Conservation (phyloP, 2,888 invertebrate genomes). For the Caradrina clavipalpis region DNA sequence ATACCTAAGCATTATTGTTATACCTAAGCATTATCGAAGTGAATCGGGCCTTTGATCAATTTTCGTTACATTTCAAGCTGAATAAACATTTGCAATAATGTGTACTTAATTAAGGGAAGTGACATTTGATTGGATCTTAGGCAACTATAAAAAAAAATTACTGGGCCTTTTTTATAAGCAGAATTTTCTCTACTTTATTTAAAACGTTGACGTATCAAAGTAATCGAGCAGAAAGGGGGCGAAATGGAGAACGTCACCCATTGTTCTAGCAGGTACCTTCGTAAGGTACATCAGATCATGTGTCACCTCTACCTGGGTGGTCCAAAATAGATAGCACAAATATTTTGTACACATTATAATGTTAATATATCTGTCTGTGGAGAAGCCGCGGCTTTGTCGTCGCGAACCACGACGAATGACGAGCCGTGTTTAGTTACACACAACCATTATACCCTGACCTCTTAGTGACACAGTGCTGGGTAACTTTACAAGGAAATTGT, state of each 20-base stretch:
- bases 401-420: constrained; percentile 83
- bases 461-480: constrained; percentile 10
- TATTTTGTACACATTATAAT: constrained; percentile 89
- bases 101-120: too few relatives aligned
- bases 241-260: constrained; percentile 78
- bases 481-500: constrained; percentile 19
- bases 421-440: constrained; percentile 67
- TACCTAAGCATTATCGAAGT: too few relatives aligned
- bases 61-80: too few relatives aligned
- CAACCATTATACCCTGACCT: constrained; percentile 66
- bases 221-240: constrained; percentile 65
- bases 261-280: constrained; percentile 84
- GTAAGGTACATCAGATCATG: constrained; percentile 77
- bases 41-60: too few relatives aligned
- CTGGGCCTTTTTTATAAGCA: neutral
- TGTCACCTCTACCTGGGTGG: constrained; percentile 88
- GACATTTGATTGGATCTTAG: neutral
- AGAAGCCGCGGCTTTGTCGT: constrained; percentile 81
- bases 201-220: constrained; percentile 59
- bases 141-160: too few relatives aligned
- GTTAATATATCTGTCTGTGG: constrained; percentile 83
- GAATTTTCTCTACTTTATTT: constrained; percentile 4
- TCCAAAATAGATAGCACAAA: constrained; percentile 86
- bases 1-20: too few relatives aligned
- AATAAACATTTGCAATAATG: too few relatives aligned